These are phyloP conservation scores for Sympetrum striolatum DNA, from an alignment of 2,888 invertebrate species.

Conservation along the genomic window DNA sequence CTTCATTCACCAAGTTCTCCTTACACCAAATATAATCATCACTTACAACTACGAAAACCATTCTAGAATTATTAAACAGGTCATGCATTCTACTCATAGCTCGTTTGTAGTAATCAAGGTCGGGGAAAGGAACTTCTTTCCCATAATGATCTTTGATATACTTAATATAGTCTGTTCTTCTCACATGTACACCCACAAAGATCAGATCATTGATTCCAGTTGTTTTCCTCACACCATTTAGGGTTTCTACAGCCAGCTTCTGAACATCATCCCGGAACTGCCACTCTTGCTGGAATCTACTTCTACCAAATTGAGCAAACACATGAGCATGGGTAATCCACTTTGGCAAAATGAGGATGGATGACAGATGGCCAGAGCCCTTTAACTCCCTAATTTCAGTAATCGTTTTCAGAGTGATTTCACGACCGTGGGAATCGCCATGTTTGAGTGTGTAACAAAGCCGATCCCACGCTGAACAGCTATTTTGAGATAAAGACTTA, in stretches of 20 bases:
- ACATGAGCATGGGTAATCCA: not conserved
- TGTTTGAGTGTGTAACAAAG: not conserved
- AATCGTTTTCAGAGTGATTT: not conserved
- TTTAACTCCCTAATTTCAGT: not conserved
- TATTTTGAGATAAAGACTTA: not conserved
- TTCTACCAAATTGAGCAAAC: not conserved
- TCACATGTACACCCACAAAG: conserved; percentile 14
- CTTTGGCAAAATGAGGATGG: not conserved
- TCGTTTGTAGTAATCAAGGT: not conserved
- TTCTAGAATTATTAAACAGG: too few relatives aligned
- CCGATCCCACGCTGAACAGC: not conserved
- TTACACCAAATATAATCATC: too few relatives aligned
- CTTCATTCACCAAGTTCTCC: too few relatives aligned
- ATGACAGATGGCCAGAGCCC: not conserved
- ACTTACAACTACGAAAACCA: too few relatives aligned
- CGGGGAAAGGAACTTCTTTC: not conserved
- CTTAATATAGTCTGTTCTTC: not conserved
- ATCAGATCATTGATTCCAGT: not conserved
- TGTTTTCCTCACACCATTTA: not conserved
- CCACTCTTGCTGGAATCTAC: not conserved
- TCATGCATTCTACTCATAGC: conserved; percentile 5
- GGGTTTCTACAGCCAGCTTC: not conserved
- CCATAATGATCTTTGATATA: not conserved
- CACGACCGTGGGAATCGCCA: not conserved
- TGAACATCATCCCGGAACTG: not conserved